Base-by-base conservation (phyloP, 1,140 invertebrate genomes). In the Zaprionus taronus region DNA sequence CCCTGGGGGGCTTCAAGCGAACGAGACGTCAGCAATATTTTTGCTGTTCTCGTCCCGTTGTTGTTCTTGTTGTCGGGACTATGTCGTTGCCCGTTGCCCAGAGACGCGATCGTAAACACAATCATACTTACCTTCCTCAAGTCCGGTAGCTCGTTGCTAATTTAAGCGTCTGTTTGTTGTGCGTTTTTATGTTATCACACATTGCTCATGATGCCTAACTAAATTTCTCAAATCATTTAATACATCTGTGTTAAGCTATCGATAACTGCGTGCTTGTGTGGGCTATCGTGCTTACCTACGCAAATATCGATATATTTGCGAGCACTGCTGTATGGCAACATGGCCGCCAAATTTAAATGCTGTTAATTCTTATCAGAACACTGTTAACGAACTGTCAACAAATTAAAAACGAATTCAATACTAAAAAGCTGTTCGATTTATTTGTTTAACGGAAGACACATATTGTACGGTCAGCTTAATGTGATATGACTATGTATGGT, bases 111-210 rank as follows among this genome's bases (percentile, higher is more conserved):
- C 11, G 36, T 26, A n/a, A 56, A 20, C 26, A 51, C 36, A 17
- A 22, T 22, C 24, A 24, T 31, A 72, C 63, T 72, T 67, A 77
- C 74, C 38, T 72, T 28, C 44, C 69, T 49, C 57, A 67, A 73
- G 63, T 41, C 56, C 63, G 47, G 28, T 22, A 34, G 24, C 17
- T 72, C 41, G 26, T 67, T 49, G 49, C 58, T 71, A 62, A 34
- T 24, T 67, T 64, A 51, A 61, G 62, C 44, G 66, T 66, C 68
- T 44, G 53, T 56, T 64, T 81, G 20, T 75, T 84, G 82, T 84
- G 79, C 71, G 79, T 85, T 68, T 79, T 57, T 44, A 51, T 66
- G 56, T 85, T 71, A 84, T 85, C 79, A 85, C 82, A 84, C 80
- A 85, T 80, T 55, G 63, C 56, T 56, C 38, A 82, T 76, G 66